Evolutionary conservation across 2,113 vertebrate genomes (phyloP).

Genomic region (Vimba vimba): DNA sequence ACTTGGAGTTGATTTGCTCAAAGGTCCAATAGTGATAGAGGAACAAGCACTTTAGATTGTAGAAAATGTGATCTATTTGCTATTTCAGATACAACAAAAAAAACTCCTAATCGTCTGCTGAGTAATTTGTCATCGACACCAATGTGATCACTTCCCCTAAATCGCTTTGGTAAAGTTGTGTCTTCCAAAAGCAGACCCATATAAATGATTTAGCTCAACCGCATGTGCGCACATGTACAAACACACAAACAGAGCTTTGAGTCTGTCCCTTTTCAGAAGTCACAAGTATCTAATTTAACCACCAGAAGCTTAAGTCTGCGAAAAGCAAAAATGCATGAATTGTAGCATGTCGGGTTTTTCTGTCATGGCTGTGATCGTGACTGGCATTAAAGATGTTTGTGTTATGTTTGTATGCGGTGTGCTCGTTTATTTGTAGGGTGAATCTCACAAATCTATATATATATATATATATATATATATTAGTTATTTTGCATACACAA

Average conservation of each 20-base stretch:
- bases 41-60: not conserved
- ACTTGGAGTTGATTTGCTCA: not conserved
- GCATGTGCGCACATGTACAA: not conserved
- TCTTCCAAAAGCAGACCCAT: not conserved
- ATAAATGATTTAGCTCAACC: not conserved
- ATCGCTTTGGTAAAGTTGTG: not conserved
- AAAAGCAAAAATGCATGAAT: not conserved
- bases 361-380: not conserved
- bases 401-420: not conserved
- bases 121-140: not conserved
- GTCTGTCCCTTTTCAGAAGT: constrained; percentile 1
- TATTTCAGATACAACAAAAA: not conserved
- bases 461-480: no score
- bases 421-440: not conserved
- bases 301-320: not conserved
- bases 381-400: not conserved
- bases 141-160: not conserved
- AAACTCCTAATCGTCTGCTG: not conserved
- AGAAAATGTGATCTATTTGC: not conserved
- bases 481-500: not conserved
- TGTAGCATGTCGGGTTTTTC: not conserved
- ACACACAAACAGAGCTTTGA: not conserved
- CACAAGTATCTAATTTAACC: constrained; percentile 16
- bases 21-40: not conserved
- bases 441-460: not conserved